These are phyloP conservation scores for Leucophenga varia DNA, from an alignment of 1,140 invertebrate genomes.

Conservation along the genomic window DNA sequence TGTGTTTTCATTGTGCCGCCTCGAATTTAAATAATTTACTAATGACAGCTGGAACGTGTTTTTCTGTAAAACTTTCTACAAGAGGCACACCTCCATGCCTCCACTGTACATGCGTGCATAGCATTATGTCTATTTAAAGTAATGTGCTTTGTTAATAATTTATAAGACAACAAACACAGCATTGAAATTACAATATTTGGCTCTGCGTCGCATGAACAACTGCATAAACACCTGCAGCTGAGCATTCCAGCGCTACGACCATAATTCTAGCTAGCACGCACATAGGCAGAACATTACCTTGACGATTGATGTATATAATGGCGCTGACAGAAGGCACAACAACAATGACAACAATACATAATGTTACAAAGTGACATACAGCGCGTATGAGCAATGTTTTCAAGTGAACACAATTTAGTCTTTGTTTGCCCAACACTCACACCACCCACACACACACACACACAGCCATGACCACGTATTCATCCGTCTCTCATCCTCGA, in stretches of 20 bases:
- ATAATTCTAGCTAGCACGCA: too few relatives aligned
- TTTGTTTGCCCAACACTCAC: too few relatives aligned
- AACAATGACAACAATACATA: too few relatives aligned
- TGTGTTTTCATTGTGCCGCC: conserved; percentile 13
- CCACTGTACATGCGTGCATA: not conserved
- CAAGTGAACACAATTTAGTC: too few relatives aligned
- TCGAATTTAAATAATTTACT: conserved; percentile 42
- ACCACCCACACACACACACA: too few relatives aligned
- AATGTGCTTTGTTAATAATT: conserved; percentile 43
- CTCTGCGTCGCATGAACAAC: conserved; percentile 17
- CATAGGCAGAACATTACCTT: conserved; percentile 36
- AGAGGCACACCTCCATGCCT: not conserved
- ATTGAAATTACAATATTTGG: too few relatives aligned
- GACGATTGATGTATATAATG: conserved; percentile 53
- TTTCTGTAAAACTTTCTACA: conserved; percentile 14
- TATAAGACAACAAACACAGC: conserved; percentile 26
- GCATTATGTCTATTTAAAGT: conserved; percentile 26
- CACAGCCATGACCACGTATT: too few relatives aligned
- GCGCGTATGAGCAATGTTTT: too few relatives aligned
- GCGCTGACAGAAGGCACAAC: too few relatives aligned
- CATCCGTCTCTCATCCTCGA: too few relatives aligned
- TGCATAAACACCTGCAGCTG: conserved; percentile 6
- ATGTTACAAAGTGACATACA: too few relatives aligned
- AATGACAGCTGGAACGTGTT: conserved; percentile 26
- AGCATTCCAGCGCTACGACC: conserved; percentile 18